Base-by-base conservation (phyloP, 2,797 vertebrate species). In the Dryobates pubescens region DNA sequence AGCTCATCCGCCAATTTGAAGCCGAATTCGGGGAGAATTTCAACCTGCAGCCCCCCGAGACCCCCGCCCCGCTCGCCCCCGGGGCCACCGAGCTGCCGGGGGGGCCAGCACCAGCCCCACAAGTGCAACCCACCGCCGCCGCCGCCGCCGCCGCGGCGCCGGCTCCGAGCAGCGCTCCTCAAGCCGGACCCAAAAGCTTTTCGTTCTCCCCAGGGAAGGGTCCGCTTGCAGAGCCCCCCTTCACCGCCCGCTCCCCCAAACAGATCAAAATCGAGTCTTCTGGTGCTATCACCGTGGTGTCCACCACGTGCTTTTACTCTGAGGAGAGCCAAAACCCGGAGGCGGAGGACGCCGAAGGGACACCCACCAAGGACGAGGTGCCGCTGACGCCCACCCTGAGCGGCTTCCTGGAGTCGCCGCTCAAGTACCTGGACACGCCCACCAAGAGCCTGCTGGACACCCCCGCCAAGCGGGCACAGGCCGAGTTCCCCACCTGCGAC, bases 1-100 rank as follows among this genome's bases (percentile, higher is more conserved):
- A 99, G 73, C 98, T 99, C 87, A 99, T 99, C 94, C 98, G 98
- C 78, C 99, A 99, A 95, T 99, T 99, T 79, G 99, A 99, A 97
- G 99, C 99, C 4, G 99, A 99, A 96, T 99, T 99, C 73, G 99
- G 98, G 88, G 98, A 97, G 56, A 97, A 95, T 87, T 98, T 98
- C 82, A 95, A 96, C 92, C 88, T 96, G 72, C 94, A 97, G 7
- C 86, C 88, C 85, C 80, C 97, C 5, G 97, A 97, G 7, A 92
- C 96, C 24, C 92, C 97, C 0, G 86, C 96, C 72, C 97, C 84
- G 54, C 94, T 90, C 1, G 5, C 29, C 10, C 8, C 83, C 0
- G 97, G 96, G 51, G 89, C 92, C 78, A 62, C 96, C 4, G 97
- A 93, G 88, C 96, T 75, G 78, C 94, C 20, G 1, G 92, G 83